Percentiles rank a stretch among this genome's conserved stretches.
These are phyloP conservation scores for Syncerus caffer DNA, from an alignment of 2,797 vertebrate species.

Conservation along the genomic window DNA sequence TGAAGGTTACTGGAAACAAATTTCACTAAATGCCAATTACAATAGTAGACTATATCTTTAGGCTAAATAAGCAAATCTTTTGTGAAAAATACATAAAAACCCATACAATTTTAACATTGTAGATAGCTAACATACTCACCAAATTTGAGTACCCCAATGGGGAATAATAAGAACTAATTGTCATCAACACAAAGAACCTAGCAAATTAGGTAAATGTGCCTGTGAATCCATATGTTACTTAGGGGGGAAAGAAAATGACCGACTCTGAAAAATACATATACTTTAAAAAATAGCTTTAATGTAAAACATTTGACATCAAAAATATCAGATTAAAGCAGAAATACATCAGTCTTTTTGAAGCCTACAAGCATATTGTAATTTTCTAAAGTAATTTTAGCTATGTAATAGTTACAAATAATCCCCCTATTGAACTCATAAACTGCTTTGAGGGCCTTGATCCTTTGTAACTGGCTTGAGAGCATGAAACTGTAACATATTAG, in stretches of 20 bases:
- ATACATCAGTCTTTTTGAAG: background rate
- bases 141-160: constrained; percentile 7
- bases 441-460: background rate
- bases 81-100: background rate
- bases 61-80: background rate
- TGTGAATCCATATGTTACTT: background rate
- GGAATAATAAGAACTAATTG: constrained; percentile 52
- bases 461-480: background rate
- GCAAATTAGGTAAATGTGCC: constrained; percentile 33
- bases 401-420: background rate
- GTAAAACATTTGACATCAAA: background rate
- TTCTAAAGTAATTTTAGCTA: background rate
- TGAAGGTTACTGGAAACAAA: background rate
- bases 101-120: background rate
- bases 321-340: background rate
- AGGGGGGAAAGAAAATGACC: background rate
- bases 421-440: background rate
- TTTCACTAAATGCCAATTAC: background rate
- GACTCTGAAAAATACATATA: background rate
- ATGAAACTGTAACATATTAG: background rate
- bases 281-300: background rate
- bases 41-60: background rate
- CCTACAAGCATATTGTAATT: background rate
- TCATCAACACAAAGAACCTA: constrained; percentile 16
- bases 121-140: background rate